These are phyloP conservation scores for Etia nguti DNA, from an alignment of 2,113 vertebrate species.

Conservation along the genomic window DNA sequence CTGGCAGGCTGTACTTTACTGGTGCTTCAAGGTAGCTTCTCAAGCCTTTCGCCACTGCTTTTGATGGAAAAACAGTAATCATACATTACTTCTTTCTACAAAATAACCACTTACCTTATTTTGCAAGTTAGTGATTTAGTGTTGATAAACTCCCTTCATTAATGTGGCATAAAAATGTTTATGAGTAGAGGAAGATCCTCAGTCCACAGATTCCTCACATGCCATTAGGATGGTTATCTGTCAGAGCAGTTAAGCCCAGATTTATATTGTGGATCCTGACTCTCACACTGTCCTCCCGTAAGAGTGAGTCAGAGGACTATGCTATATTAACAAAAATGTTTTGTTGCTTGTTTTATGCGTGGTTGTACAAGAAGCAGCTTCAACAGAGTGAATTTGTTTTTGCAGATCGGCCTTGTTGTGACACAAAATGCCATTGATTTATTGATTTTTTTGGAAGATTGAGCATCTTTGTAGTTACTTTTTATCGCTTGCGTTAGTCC, in stretches of 20 bases:
- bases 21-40: background rate
- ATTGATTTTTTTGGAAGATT: background rate
- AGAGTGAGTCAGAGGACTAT: conserved; percentile 13
- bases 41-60: background rate
- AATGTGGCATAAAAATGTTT: background rate
- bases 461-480: background rate
- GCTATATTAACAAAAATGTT: conserved; percentile 46
- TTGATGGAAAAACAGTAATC: background rate
- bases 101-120: background rate
- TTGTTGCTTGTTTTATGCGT: conserved; percentile 45
- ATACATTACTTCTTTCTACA: background rate
- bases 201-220: conserved; percentile 39
- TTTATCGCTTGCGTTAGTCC: background rate
- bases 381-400: conserved; percentile 39
- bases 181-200: background rate
- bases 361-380: conserved; percentile 36
- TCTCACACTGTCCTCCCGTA: background rate
- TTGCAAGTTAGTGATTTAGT: background rate
- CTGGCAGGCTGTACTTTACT: conserved; percentile 34
- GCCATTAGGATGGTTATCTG: conserved; percentile 5
- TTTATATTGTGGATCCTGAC: conserved; percentile 2
- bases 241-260: conserved; percentile 10
- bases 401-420: conserved; percentile 1
- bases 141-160: background rate
- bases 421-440: background rate